phyloP scores from a whole-genome alignment of 1,140 invertebrate species.

The Tetranychus cinnabarinus region DNA sequence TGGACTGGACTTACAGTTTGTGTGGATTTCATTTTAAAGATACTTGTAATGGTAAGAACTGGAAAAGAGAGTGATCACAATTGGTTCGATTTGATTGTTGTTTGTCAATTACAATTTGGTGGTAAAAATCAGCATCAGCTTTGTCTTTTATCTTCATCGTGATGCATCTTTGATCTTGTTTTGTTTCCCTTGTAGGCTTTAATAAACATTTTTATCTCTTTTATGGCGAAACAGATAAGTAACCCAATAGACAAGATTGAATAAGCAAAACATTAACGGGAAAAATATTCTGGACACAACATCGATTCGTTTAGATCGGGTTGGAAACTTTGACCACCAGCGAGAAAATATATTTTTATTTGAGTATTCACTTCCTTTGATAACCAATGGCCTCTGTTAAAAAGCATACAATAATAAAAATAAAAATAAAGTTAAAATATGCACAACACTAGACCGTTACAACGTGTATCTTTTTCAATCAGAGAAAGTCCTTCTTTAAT shows the following conservation, averaged over 20 bases:
- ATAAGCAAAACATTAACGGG: slow-evolving; percentile 72
- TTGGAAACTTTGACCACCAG: slow-evolving; percentile 76
- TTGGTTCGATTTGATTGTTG: too few relatives aligned
- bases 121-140: too few relatives aligned
- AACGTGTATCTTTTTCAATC: too few relatives aligned
- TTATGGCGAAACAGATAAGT: slow-evolving; percentile 53
- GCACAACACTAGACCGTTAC: neutral
- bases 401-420: neutral
- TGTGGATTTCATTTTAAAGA: too few relatives aligned
- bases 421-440: neutral
- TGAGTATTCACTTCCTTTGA: neutral
- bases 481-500: too few relatives aligned
- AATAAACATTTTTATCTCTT: neutral
- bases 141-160: too few relatives aligned
- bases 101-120: too few relatives aligned
- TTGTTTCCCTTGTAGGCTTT: too few relatives aligned
- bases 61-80: too few relatives aligned
- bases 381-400: neutral
- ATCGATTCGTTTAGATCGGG: slow-evolving; percentile 73
- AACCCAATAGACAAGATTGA: slow-evolving; percentile 83
- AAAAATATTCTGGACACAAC: slow-evolving; percentile 79
- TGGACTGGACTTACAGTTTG: too few relatives aligned
- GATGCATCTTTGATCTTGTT: too few relatives aligned
- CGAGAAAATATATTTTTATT: slow-evolving; percentile 48
- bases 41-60: too few relatives aligned